Percentiles rank a stretch among this genome's conserved stretches.
These are phyloP conservation scores for Monochamus saltuarius DNA, from an alignment of 1,140 invertebrate genomes.

Conservation along the genomic window DNA sequence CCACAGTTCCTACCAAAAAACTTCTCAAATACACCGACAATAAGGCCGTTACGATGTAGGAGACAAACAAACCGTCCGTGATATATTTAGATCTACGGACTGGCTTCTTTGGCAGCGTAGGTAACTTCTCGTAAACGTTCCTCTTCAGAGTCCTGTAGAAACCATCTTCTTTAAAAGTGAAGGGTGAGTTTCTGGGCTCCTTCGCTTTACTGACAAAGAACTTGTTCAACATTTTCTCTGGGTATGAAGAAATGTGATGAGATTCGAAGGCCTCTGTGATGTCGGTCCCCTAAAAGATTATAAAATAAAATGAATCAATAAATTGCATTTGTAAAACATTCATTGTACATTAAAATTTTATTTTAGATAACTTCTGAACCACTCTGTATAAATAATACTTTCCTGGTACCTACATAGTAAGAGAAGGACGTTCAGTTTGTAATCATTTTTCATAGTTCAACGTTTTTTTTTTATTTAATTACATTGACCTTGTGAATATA, in stretches of 20 bases:
- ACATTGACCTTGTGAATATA: too few species aligned
- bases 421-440: too few species aligned
- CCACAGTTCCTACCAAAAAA: conserved; percentile 50
- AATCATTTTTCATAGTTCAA: too few species aligned
- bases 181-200: conserved; percentile 58
- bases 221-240: conserved; percentile 59
- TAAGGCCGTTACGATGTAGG: conserved; percentile 56
- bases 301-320: too few species aligned
- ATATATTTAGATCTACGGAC: conserved; percentile 55
- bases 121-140: conserved; percentile 50
- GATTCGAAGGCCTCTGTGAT: conserved; percentile 72
- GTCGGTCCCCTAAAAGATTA: conserved; percentile 61
- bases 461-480: too few species aligned
- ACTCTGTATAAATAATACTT: too few species aligned
- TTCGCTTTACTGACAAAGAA: conserved; percentile 60
- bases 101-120: conserved; percentile 37
- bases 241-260: conserved; percentile 57
- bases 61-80: conserved; percentile 56
- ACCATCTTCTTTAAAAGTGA: conserved; percentile 65
- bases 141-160: conserved; percentile 67
- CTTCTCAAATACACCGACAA: conserved; percentile 56
- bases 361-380: too few species aligned
- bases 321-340: too few species aligned
- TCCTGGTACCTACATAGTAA: too few species aligned
- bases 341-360: too few species aligned